phyloP scores from a whole-genome alignment of 1,140 invertebrate species.

The Drosophila eugracilis region DNA sequence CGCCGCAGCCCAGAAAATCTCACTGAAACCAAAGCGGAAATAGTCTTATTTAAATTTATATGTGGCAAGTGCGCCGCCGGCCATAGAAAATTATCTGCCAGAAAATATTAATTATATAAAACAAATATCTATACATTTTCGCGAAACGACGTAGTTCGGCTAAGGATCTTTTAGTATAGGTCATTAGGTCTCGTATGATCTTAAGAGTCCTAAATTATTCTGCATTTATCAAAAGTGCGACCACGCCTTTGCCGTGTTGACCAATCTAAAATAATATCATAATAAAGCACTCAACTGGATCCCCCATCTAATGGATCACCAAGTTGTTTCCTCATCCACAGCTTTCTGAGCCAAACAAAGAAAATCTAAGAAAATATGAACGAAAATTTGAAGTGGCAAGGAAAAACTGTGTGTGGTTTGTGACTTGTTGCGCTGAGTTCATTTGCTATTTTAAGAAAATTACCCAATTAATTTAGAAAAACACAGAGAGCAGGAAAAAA shows the following conservation, averaged over 20 bases:
- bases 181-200: not conserved
- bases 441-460: conserved; percentile 79
- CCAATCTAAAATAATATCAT: conserved; percentile 8
- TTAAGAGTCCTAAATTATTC: conserved; percentile 2
- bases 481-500: conserved; percentile 28
- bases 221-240: conserved; percentile 5
- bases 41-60: conserved; percentile 69
- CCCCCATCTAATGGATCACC: conserved; percentile 35
- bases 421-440: conserved; percentile 75
- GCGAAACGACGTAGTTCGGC: conserved; percentile 30
- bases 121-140: conserved; percentile 18
- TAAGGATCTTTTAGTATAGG: conserved; percentile 4
- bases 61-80: conserved; percentile 52
- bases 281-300: conserved; percentile 43
- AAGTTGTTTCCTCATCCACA: conserved; percentile 29
- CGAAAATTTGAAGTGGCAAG: conserved; percentile 63
- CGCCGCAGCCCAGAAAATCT: conserved; percentile 24
- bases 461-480: conserved; percentile 83
- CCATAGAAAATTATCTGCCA: conserved; percentile 15
- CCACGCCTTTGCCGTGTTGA: conserved; percentile 39
- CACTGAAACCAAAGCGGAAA: conserved; percentile 62
- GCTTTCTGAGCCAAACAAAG: conserved; percentile 26
- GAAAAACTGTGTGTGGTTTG: conserved; percentile 45
- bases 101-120: conserved; percentile 28
- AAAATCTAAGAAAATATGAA: conserved; percentile 49